Base-by-base conservation (phyloP, 2,797 vertebrate species). In the Enteromius mattozi region DNA sequence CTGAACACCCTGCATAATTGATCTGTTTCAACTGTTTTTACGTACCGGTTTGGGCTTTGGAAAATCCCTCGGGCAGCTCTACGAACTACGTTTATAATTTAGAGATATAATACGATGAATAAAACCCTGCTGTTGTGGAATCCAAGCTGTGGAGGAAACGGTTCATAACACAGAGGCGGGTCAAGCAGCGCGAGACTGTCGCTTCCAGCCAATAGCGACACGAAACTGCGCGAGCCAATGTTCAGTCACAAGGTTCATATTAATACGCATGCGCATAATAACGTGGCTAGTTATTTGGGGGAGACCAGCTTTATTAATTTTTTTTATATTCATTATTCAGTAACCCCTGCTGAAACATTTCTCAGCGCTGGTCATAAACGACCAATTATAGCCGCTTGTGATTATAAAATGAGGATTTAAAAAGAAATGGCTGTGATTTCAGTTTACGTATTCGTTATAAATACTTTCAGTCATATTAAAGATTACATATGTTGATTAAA, bases 101-200 rank as follows among this genome's bases (percentile, higher is more conserved):
- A 78, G 40, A 40, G 4, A 37, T 47, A 54, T 19, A 45, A 24
- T 12, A 35, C 3, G 1, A 9, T 37, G 21, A 2, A 68, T 66
- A 71, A 78, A 84, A 35, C 21, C 47, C 40, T 10, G 12, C 40
- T 59, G 66, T n/a, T 56, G 33, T 78, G 65, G 51, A 77, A 78
- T 49, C 83, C 49, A 21, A 49, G 8, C 51, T 12, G 35, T 59
- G 42, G 33, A 86, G 82, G 80, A 88, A 87, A 79, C 45, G 54
- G 74, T 79, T 79, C 35, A 76, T 40, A 33, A 70, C 66, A 80
- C 72, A 69, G 78, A 81, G 80, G 49, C 63, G 78, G 54, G 68
- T 65, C 70, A 66, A 76, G 27, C 70, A 70, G 78, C 77, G 82
- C 30, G 72, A 33, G 84, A 70, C 70, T 80, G 75, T 65, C 42